These are phyloP conservation scores for Trypoxylon attenuatum DNA, from an alignment of 2,888 invertebrate species.

Conservation along the genomic window DNA sequence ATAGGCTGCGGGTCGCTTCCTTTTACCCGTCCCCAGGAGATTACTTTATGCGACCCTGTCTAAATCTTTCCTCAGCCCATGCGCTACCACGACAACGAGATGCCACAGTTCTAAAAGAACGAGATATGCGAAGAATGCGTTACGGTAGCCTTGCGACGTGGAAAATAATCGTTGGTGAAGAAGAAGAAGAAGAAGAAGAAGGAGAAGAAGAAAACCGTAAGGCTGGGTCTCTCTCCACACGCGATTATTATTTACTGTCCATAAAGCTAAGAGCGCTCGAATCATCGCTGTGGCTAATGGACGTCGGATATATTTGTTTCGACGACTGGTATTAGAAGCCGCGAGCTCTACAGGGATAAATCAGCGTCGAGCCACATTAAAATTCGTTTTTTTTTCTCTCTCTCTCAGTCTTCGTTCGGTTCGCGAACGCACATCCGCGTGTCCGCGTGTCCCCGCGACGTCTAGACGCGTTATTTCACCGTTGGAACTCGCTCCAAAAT, in stretches of 20 bases:
- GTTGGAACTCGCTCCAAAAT: conserved; percentile 54
- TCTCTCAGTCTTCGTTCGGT: conserved; percentile 1
- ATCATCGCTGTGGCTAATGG: neutral
- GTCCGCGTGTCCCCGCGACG: conserved; percentile 35
- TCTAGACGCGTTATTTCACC: conserved; percentile 61
- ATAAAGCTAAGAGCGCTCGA: neutral
- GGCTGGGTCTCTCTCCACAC: neutral
- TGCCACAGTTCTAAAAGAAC: neutral
- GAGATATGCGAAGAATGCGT: neutral
- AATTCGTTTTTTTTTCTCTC: conserved; percentile 23
- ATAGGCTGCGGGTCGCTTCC: conserved; percentile 44
- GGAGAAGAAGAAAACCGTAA: no score
- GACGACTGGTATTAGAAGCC: conserved; percentile 26
- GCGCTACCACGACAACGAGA: neutral
- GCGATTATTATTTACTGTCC: neutral
- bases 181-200: neutral
- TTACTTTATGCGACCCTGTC: neutral
- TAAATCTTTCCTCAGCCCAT: conserved; percentile 1
- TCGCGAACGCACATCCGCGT: no score
- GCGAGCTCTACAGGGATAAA: conserved; percentile 21
- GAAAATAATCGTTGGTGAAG: neutral
- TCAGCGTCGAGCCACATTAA: conserved; percentile 36
- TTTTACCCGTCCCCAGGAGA: neutral
- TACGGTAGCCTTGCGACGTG: neutral
- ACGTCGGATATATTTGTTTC: conserved; percentile 11